Evolutionary conservation across 1,140 invertebrate genomes (phyloP).

Genomic region (Artemia franciscana): DNA sequence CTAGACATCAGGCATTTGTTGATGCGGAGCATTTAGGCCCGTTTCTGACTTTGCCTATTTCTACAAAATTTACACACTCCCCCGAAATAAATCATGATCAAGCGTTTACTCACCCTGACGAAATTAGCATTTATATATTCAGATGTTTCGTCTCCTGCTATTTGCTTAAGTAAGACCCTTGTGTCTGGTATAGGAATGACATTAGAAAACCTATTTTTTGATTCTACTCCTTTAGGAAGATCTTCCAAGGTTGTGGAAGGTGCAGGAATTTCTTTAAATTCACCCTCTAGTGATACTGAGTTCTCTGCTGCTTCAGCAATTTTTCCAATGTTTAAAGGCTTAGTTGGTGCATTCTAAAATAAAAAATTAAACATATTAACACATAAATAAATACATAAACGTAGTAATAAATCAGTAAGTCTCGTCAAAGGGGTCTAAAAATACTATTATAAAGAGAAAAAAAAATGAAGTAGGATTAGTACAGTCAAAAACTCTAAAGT

Average conservation of each 20-base stretch:
- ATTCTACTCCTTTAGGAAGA: slow-evolving; percentile 56
- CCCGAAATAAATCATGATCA: slow-evolving; percentile 11
- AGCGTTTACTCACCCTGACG: slow-evolving; percentile 13
- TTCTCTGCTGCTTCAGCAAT: slow-evolving; percentile 45
- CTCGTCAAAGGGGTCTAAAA: too few species aligned
- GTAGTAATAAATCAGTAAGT: too few species aligned
- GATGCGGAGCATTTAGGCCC: too few species aligned
- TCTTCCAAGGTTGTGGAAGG: slow-evolving; percentile 45
- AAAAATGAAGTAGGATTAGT: too few species aligned
- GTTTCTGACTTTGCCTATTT: too few species aligned
- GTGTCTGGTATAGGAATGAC: slow-evolving; percentile 65
- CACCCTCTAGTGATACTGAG: slow-evolving; percentile 39
- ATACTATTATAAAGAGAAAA: too few species aligned
- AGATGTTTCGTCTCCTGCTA: slow-evolving; percentile 41
- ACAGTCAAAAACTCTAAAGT: too few species aligned
- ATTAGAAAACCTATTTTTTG: slow-evolving; percentile 81
- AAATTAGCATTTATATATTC: slow-evolving; percentile 68
- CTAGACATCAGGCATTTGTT: too few species aligned
- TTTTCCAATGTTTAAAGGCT: slow-evolving; percentile 44
- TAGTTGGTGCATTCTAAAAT: slow-evolving; percentile 36
- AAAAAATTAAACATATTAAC: too few species aligned
- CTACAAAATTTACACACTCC: too few species aligned
- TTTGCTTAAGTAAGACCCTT: slow-evolving; percentile 38
- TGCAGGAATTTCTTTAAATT: slow-evolving; percentile 51
- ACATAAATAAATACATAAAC: too few species aligned